Conservation (phyloP, 2,888 invertebrate genomes). For the Apamea anceps region DNA sequence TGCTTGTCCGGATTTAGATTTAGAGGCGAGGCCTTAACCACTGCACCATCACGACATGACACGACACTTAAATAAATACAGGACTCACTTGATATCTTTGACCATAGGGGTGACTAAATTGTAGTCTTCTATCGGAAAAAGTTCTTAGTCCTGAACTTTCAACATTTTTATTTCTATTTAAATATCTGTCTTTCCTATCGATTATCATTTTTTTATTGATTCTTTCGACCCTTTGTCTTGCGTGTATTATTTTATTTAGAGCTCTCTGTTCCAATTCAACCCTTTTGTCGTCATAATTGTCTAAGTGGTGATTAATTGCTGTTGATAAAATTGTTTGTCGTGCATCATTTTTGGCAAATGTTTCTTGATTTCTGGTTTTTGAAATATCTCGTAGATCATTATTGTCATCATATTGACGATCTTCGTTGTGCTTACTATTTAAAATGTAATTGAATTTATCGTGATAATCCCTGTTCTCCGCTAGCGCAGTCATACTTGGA, state of each 20-base stretch:
- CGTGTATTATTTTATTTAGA: slow-evolving; percentile 11
- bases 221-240: background rate
- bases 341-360: background rate
- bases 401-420: background rate
- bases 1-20: background rate
- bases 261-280: background rate
- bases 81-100: slow-evolving; percentile 19
- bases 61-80: too few relatives aligned
- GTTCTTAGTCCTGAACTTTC: background rate
- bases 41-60: background rate
- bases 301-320: background rate
- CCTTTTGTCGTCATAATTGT: background rate
- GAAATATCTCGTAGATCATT: background rate
- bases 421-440: background rate
- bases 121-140: background rate
- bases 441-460: slow-evolving; percentile 8
- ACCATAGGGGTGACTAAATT: slow-evolving; percentile 8
- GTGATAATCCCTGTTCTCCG: background rate
- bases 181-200: background rate
- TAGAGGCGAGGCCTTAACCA: background rate
- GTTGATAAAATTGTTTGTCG: slow-evolving; percentile 12
- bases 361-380: slow-evolving; percentile 7
- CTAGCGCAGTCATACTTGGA: background rate
- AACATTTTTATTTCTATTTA: background rate
- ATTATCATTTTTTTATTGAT: background rate